phyloP scores from a whole-genome alignment of 2,113 vertebrate genomes.

The Tupaia tana region DNA sequence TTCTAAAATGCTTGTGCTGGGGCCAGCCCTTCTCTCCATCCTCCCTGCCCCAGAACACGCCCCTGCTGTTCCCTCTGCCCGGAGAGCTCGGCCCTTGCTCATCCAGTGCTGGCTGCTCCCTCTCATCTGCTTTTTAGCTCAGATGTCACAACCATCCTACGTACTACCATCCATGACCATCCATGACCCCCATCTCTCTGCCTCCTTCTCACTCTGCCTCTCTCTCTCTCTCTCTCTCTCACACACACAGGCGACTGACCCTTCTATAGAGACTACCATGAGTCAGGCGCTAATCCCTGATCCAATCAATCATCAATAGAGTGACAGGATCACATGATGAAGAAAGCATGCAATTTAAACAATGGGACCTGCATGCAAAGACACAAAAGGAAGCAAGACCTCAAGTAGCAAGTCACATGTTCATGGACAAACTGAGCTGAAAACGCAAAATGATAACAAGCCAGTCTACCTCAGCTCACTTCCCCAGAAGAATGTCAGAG shows the following conservation, averaged over 20 bases:
- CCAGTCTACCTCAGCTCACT: not conserved
- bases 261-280: not conserved
- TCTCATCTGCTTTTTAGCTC: not conserved
- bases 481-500: not conserved
- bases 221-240: too few species aligned
- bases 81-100: not conserved
- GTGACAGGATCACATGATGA: slow-evolving; percentile 22
- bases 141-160: slow-evolving; percentile 24
- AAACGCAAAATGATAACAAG: slow-evolving; percentile 55
- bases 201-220: too few species aligned
- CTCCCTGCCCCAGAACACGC: not conserved
- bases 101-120: not conserved
- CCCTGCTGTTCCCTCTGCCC: not conserved
- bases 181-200: not conserved
- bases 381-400: not conserved
- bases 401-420: not conserved
- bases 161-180: not conserved
- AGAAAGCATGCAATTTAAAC: slow-evolving; percentile 7
- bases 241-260: not conserved
- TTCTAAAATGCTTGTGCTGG: too few species aligned
- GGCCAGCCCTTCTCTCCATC: not conserved
- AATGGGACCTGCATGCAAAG: not conserved
- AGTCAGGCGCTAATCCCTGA: slow-evolving; percentile 46
- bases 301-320: slow-evolving; percentile 13
- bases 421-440: not conserved